A percentile compares a stretch with the other conserved stretches of the same genome.
phyloP scores from a whole-genome alignment of 1,140 invertebrate genomes.

The Procambarus virginalis region DNA sequence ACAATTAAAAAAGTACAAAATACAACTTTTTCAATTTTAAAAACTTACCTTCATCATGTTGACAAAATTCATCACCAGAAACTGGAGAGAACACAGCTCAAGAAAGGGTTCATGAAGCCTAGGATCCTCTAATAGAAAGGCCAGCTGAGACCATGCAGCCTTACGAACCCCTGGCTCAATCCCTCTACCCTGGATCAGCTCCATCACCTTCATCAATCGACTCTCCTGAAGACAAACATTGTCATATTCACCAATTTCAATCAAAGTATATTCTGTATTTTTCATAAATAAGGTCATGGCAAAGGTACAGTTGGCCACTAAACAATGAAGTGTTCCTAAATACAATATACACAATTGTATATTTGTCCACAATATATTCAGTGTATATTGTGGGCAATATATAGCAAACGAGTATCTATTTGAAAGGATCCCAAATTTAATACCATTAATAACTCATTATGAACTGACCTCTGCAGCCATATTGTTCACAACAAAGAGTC shows the following conservation, averaged over 20 bases:
- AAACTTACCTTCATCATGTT: conserved; percentile 41
- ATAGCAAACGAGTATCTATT: too few species aligned
- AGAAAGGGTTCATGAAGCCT: conserved; percentile 45
- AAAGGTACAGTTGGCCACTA: too few species aligned
- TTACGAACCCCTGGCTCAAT: conserved; percentile 32
- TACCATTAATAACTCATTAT: not conserved
- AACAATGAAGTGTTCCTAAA: too few species aligned
- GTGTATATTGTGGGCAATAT: too few species aligned
- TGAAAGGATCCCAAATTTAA: not conserved
- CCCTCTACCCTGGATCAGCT: conserved; percentile 28
- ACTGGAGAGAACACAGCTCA: conserved; percentile 42
- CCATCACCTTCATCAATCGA: conserved; percentile 41
- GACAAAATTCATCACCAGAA: conserved; percentile 30
- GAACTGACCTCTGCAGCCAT: conserved; percentile 13
- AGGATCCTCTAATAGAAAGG: conserved; percentile 49
- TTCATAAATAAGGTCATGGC: too few species aligned
- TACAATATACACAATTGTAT: too few species aligned
- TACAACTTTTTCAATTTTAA: not conserved
- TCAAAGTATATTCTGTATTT: too few species aligned
- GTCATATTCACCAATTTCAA: not conserved
- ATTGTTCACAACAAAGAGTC: not conserved
- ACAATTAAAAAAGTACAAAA: too few species aligned
- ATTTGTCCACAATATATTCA: too few species aligned
- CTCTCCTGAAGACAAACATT: conserved; percentile 12
- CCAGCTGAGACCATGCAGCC: conserved; percentile 56